phyloP scores from a whole-genome alignment of 2,888 invertebrate genomes.

The Bibio marci region DNA sequence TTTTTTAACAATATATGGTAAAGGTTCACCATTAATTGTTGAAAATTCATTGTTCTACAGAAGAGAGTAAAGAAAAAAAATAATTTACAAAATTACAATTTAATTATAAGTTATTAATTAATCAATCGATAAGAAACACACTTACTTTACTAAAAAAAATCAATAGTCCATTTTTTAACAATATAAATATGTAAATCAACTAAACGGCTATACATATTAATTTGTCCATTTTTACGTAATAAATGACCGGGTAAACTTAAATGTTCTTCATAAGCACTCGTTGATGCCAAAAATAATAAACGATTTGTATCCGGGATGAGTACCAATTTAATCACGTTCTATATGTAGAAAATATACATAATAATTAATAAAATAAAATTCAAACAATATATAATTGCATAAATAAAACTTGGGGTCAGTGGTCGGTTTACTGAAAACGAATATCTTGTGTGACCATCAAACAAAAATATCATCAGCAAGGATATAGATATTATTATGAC shows the following conservation, averaged over 20 bases:
- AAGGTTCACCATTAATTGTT: conserved; percentile 58
- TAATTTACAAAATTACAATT: no score
- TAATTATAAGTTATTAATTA: no score
- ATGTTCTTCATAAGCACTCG: conserved; percentile 79
- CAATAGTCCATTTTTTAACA: conserved; percentile 69
- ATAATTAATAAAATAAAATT: no score
- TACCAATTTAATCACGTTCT: conserved; percentile 71
- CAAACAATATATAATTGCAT: no score
- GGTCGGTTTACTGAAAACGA: no score
- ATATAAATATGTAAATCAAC: conserved; percentile 84
- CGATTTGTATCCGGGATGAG: conserved; percentile 63
- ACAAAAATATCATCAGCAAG: no score
- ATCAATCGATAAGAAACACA: no score
- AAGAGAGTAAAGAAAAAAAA: no score
- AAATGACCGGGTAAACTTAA: conserved; percentile 54
- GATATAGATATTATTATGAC: no score
- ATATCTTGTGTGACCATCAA: no score
- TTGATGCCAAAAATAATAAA: conserved; percentile 72
- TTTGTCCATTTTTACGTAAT: conserved; percentile 56
- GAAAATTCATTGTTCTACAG: conserved; percentile 23
- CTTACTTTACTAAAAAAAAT: conserved; percentile 57
- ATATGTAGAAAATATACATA: no score
- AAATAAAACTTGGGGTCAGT: no score
- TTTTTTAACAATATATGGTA: conserved; percentile 74
- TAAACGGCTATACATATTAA: conserved; percentile 59